Conservation (phyloP, 2,113 vertebrate genomes). For the Macaca nemestrina region DNA sequence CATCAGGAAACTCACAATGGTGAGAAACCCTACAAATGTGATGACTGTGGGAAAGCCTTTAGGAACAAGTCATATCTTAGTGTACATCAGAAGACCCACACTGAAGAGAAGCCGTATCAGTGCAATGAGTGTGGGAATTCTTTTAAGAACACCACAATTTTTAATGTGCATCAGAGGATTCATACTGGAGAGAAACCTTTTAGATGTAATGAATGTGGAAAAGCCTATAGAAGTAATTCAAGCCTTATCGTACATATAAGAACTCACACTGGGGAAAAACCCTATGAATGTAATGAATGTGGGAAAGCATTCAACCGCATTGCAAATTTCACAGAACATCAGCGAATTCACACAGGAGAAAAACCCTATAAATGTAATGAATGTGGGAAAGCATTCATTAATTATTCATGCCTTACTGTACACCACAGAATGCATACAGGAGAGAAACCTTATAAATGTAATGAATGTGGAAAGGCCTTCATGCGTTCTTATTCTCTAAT, state of each 20-base stretch:
- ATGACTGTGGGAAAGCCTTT: constrained; percentile 85
- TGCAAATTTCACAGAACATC: constrained; percentile 72
- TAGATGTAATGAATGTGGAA: constrained; percentile 68
- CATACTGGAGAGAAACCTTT: constrained; percentile 76
- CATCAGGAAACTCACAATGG: constrained; percentile 84
- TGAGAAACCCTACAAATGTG: constrained; percentile 85
- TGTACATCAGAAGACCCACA: background rate
- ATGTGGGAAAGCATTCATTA: constrained; percentile 87
- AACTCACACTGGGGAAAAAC: constrained; percentile 15
- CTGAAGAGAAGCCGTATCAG: constrained; percentile 75
- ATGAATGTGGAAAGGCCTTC: too few relatives aligned
- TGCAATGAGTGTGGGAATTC: constrained; percentile 75
- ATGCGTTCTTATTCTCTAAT: too few relatives aligned
- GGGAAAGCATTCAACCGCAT: constrained; percentile 77
- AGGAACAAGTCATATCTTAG: constrained; percentile 84
- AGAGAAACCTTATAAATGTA: background rate
- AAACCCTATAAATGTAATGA: constrained; percentile 85
- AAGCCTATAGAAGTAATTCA: constrained; percentile 64
- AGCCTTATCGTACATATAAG: constrained; percentile 65
- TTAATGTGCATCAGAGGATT: constrained; percentile 74
- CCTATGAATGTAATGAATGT: constrained; percentile 70
- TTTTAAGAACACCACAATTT: constrained; percentile 56
- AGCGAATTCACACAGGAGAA: background rate
- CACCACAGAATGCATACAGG: constrained; percentile 87
- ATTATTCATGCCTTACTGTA: constrained; percentile 85